Evolutionary conservation across 2,888 invertebrate genomes (phyloP), one percentile per base, ranked within the genome.

Genomic region (Merodon equestris): DNA sequence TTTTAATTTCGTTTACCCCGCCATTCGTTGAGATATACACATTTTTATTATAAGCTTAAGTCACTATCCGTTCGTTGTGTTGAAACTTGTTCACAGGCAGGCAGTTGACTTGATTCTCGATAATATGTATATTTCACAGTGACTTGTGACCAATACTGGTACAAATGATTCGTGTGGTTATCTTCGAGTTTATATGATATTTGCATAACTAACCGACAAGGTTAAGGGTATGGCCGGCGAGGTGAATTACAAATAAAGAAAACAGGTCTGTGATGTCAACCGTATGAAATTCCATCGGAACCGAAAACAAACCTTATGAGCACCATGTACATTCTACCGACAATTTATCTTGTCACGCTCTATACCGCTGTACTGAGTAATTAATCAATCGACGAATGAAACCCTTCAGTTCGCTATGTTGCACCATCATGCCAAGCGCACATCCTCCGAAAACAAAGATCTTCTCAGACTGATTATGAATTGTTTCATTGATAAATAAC

Each of bases 401-500:
- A 67, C 27, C 51, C 53, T 77, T 72, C 63, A 72, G 72, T 71
- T 66, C 38, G 72, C 10, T 72, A 72, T 72, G 71, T 72, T 77
- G 72, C 72, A 77, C 76, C 53, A 15, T 67, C 40, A 15, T 56
- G 48, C 12, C 40, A n/a, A 10, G 61, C 61, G 71, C 47, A 66
- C 36, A 71, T 72, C 66, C 57, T 57, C 67, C 61, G 10, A 42
- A 12, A 57, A 50, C 66, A 58, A 12, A 77, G 72, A 77, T 77
- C 67, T 77, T 73, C 72, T 63, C 73, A 77, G 48, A n/a, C 56
- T 67, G 77, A 77, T 77, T 73, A 67, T 73, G 77, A 73, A 77
- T 77, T 77, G 77, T 77, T 77, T 77, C 77, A 77, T 77, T 77
- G 77, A 77, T 77, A 77, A 77, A 77, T 77, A 73, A 77, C 77